Conservation (phyloP, 2,888 invertebrate genomes). For the Altica lythri region DNA sequence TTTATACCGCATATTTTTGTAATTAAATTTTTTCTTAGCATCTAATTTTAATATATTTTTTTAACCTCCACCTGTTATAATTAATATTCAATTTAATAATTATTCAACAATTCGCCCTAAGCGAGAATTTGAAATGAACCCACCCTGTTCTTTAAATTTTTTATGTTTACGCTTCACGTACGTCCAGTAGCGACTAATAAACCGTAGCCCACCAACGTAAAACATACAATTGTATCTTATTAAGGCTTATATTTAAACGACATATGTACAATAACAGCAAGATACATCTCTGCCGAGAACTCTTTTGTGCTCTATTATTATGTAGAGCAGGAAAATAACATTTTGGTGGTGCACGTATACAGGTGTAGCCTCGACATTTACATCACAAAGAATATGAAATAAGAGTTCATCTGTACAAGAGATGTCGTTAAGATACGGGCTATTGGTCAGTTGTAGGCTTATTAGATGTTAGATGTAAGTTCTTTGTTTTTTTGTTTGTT, state of each 20-base stretch:
- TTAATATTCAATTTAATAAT: no score
- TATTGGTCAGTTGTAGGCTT: slow-evolving; percentile 31
- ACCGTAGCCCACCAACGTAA: slow-evolving; percentile 45
- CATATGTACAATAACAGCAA: slow-evolving; percentile 47
- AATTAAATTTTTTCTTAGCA: no score
- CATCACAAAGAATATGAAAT: slow-evolving; percentile 52
- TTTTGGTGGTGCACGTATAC: slow-evolving; percentile 44
- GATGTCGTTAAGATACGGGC: slow-evolving; percentile 50
- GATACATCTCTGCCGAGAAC: slow-evolving; percentile 43
- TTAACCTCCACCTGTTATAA: no score
- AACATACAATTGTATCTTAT: slow-evolving; percentile 51
- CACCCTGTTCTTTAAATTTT: no score
- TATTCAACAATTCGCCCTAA: no score
- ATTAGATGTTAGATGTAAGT: slow-evolving; percentile 22
- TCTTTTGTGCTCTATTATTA: slow-evolving; percentile 45
- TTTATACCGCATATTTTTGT: no score
- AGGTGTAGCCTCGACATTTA: slow-evolving; percentile 49
- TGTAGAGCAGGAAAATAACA: slow-evolving; percentile 47
- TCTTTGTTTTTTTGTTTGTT: slow-evolving; percentile 15
- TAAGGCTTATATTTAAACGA: slow-evolving; percentile 51
- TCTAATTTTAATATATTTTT: no score
- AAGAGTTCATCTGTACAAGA: slow-evolving; percentile 48
- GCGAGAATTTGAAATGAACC: no score
- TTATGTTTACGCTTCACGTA: no score
- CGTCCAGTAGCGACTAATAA: slow-evolving; percentile 44